A percentile compares a stretch with the other conserved stretches of the same genome.
These are phyloP conservation scores for Pristionchus fissidentatus DNA, from an alignment of 2,888 invertebrate genomes.

Conservation along the genomic window DNA sequence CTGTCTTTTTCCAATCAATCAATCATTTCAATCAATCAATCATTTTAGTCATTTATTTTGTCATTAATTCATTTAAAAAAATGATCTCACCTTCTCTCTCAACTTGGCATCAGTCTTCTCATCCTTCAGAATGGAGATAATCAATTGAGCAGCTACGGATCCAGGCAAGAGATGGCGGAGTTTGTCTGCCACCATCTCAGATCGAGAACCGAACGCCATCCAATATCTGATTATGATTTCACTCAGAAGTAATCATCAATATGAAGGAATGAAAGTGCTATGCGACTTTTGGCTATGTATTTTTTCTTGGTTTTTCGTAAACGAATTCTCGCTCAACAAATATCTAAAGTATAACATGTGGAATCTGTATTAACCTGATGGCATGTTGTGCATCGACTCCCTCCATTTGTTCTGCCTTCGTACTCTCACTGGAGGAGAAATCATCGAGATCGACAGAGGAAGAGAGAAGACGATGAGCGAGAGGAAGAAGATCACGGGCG, in stretches of 20 bases:
- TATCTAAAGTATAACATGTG: too few relatives aligned
- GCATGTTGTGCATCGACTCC: slow-evolving; percentile 49
- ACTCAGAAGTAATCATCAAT: not conserved
- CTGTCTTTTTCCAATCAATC: too few relatives aligned
- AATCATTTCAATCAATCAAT: not conserved
- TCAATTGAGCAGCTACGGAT: slow-evolving; percentile 85
- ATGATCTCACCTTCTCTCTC: slow-evolving; percentile 80
- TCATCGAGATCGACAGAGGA: slow-evolving; percentile 64
- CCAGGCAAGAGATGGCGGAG: slow-evolving; percentile 82
- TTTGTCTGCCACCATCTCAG: slow-evolving; percentile 70
- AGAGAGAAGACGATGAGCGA: slow-evolving; percentile 64
- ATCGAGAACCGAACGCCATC: slow-evolving; percentile 62
- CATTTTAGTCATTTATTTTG: too few relatives aligned
- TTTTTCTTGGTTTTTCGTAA: too few relatives aligned
- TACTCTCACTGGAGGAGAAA: slow-evolving; percentile 60
- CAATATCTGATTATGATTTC: slow-evolving; percentile 56
- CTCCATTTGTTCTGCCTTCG: slow-evolving; percentile 55
- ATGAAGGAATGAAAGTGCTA: too few relatives aligned
- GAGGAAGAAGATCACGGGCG: slow-evolving; percentile 57
- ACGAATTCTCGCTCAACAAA: too few relatives aligned
- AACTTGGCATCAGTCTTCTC: slow-evolving; percentile 56
- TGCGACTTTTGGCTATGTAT: too few relatives aligned
- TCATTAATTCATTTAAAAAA: not conserved
- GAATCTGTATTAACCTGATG: slow-evolving; percentile 39
- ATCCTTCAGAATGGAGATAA: slow-evolving; percentile 83